A percentile compares a stretch with the other conserved stretches of the same genome.
These are phyloP conservation scores for Cyrtodaria siliqua DNA, from an alignment of 2,888 invertebrate genomes.

Conservation along the genomic window DNA sequence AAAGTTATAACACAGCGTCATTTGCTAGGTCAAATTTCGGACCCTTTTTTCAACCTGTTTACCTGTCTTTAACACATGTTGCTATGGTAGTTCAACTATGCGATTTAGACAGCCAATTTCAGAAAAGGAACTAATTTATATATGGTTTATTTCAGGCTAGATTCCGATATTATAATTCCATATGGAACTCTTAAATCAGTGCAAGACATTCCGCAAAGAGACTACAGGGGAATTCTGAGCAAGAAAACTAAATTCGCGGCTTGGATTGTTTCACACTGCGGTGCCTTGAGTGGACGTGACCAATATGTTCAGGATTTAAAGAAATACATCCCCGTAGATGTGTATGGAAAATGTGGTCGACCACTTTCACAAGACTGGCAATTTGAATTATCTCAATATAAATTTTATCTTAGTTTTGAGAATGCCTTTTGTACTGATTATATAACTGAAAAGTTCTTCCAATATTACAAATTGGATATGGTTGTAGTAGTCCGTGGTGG, in stretches of 20 bases:
- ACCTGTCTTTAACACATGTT: no score
- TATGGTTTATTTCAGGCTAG: no score
- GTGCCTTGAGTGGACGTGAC: slow-evolving; percentile 55
- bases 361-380: neutral
- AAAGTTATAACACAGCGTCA: no score
- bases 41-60: no score
- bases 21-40: no score
- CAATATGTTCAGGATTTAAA: slow-evolving; percentile 49
- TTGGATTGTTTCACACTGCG: slow-evolving; percentile 72
- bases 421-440: slow-evolving; percentile 82
- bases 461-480: slow-evolving; percentile 42
- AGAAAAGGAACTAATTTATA: no score
- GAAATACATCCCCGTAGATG: slow-evolving; percentile 57
- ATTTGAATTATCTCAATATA: slow-evolving; percentile 62
- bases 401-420: slow-evolving; percentile 80
- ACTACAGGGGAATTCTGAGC: slow-evolving; percentile 25
- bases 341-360: slow-evolving; percentile 64
- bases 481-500: no score
- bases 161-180: no score
- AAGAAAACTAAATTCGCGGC: slow-evolving; percentile 51
- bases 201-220: neutral
- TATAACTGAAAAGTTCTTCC: slow-evolving; percentile 80
- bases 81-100: no score
- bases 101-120: no score
- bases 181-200: no score